These are phyloP conservation scores for Phrynosoma platyrhinos DNA, from an alignment of 2,113 vertebrate genomes.

Conservation along the genomic window DNA sequence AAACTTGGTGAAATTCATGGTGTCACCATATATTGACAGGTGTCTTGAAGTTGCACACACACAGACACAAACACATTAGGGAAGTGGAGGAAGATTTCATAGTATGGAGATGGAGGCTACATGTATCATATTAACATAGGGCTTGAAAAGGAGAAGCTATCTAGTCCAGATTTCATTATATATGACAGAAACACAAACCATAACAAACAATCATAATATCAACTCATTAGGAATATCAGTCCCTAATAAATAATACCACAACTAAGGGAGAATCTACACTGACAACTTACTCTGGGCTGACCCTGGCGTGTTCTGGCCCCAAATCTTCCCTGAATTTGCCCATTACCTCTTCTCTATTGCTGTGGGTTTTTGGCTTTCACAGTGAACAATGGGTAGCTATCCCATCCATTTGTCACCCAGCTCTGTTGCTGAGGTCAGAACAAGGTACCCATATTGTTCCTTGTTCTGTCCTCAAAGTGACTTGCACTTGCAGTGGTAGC, in stretches of 20 bases:
- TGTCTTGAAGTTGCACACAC: too few species aligned
- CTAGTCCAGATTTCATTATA: background rate
- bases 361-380: background rate
- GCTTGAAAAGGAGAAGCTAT: background rate
- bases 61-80: too few species aligned
- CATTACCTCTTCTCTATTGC: background rate
- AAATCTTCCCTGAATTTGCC: too few species aligned
- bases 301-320: too few species aligned
- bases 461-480: too few species aligned
- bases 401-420: too few species aligned
- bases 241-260: background rate
- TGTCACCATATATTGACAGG: too few species aligned
- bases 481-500: too few species aligned
- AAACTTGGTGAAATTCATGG: too few species aligned
- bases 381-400: too few species aligned
- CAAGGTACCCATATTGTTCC: too few species aligned
- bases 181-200: background rate
- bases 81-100: background rate
- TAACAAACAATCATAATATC: background rate
- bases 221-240: background rate
- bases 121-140: background rate
- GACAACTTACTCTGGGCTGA: background rate
- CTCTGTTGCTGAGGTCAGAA: too few species aligned
- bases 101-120: background rate
- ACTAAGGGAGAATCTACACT: background rate